Conservation (phyloP, 2,113 vertebrate genomes). For the Serilophus lunatus region DNA sequence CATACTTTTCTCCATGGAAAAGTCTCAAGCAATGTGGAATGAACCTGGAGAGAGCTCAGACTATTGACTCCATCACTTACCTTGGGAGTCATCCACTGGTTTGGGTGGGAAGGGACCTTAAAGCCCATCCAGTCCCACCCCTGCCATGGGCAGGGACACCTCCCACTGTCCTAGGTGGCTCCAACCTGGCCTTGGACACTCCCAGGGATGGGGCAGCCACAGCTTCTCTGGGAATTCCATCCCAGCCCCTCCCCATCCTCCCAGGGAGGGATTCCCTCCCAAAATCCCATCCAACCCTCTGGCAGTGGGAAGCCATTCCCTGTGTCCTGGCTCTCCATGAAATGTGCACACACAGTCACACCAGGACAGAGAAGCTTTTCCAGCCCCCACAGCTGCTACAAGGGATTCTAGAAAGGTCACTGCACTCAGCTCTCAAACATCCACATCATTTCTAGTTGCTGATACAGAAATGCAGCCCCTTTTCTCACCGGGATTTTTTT, state of each 20-base stretch:
- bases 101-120: neutral
- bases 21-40: neutral
- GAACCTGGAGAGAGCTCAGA: neutral
- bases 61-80: neutral
- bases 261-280: rapidly evolving
- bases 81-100: neutral
- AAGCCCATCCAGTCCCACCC: rapidly evolving
- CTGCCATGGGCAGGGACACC: neutral
- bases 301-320: neutral
- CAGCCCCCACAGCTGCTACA: neutral
- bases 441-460: neutral
- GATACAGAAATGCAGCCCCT: too few species aligned
- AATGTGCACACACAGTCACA: neutral
- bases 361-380: neutral
- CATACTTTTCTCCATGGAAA: rapidly evolving
- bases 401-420: neutral
- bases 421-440: neutral
- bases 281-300: neutral
- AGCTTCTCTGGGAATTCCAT: neutral
- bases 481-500: constrained; percentile 74
- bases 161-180: neutral
- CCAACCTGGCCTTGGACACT: neutral
- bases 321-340: neutral
- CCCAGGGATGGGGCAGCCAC: neutral
- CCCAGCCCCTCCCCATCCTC: neutral